Base-by-base conservation (phyloP, 2,113 vertebrate species). In the Melanerpes aurifrons region DNA sequence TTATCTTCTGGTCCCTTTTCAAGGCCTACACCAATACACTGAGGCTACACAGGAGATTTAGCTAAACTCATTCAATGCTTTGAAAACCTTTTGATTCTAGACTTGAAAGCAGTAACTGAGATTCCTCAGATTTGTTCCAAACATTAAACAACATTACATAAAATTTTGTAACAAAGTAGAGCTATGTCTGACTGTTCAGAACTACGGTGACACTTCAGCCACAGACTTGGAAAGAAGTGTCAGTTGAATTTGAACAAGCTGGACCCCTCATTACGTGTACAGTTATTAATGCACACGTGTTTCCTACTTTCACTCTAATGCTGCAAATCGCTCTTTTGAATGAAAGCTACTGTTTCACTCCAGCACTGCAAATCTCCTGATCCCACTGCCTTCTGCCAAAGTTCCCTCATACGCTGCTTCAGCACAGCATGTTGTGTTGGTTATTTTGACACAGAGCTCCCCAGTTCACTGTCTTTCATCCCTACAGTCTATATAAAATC, bases 71-170 rank as follows among this genome's bases (percentile, higher is more conserved):
- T 37, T 73, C 21, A 35, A 4, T 12, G 8, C 53, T 95, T 91
- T 82, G 72, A 91, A 91, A 96, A 89, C 28, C 47, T 91, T 66
- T 48, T 1, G 0, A 82, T 73, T 28, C 11, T 6, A 76, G 40
- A 87, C 82, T 85, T 87, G 75, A 92, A 94, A 93, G 73, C 66
- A 85, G 21, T 8, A 68, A 90, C 12, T 45, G 70, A 94, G 47
- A 87, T 70, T 85, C 31, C 48, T 89, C 58, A 20, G 61, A n/a
- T 73, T 87, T 91, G 29, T 78, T 89, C 85, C 80, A 86, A 47
- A 28, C 43, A 48, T 91, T 83, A 64, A 75, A 63, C 29, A 47
- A 1, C 14, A 47, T 1, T 26, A 63, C 61, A 91, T 54, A 25
- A 73, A 95, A 91, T 48, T 64, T 32, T 32, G 15, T 57, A 54